Percentiles rank a stretch among this genome's conserved stretches.
Evolutionary conservation across 2,113 vertebrate species (phyloP).

Genomic region (Mirounga angustirostris): DNA sequence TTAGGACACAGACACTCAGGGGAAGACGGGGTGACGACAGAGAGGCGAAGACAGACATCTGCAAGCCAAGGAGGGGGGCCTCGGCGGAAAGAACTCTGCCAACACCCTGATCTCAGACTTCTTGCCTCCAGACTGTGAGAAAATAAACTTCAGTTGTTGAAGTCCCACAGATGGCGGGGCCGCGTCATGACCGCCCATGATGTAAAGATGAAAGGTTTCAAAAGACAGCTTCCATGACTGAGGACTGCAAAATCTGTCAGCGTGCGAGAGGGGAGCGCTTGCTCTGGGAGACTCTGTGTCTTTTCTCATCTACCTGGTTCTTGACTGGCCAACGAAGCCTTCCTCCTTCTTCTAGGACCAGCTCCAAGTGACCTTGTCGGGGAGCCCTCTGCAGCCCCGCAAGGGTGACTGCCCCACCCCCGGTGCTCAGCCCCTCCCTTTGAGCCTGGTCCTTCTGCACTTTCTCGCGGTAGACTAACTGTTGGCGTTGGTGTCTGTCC

Average conservation of each 20-base stretch:
- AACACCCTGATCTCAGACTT: background rate
- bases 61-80: background rate
- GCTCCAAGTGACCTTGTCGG: background rate
- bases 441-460: background rate
- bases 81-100: background rate
- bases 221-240: background rate
- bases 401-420: background rate
- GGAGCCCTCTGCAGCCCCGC: accelerated
- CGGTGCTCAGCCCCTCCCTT: background rate
- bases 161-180: background rate
- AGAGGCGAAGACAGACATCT: background rate
- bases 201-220: background rate
- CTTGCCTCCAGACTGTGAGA: background rate
- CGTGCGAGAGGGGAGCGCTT: background rate
- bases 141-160: background rate
- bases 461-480: background rate
- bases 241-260: background rate
- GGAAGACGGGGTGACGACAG: background rate
- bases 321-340: background rate
- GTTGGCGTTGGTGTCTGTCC: background rate
- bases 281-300: background rate
- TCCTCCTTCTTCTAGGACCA: background rate
- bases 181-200: background rate
- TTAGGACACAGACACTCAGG: background rate
- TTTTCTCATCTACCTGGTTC: background rate